These are phyloP conservation scores for Gasteruption jaculator DNA, from an alignment of 2,888 invertebrate species.

Conservation along the genomic window DNA sequence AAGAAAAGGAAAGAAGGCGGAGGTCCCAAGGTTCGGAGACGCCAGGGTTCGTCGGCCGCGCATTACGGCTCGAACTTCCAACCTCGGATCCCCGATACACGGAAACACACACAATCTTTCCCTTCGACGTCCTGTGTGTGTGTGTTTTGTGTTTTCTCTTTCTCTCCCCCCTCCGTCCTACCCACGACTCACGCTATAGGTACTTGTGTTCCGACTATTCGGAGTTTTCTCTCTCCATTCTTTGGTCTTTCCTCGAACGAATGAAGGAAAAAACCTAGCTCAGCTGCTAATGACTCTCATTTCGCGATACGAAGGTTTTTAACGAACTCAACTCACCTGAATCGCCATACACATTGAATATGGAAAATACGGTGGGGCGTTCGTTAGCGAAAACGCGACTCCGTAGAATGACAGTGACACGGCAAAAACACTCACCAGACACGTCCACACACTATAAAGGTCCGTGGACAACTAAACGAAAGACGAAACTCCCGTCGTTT, in stretches of 20 bases:
- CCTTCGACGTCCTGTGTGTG: neutral
- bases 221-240: neutral
- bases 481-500: too few relatives aligned
- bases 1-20: neutral
- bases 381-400: slow-evolving; percentile 45
- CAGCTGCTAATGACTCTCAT: too few relatives aligned
- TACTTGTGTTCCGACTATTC: neutral
- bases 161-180: neutral
- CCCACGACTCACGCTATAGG: neutral
- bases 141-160: neutral
- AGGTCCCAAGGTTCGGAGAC: slow-evolving; percentile 25
- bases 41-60: slow-evolving; percentile 40
- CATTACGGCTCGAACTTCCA: slow-evolving; percentile 10
- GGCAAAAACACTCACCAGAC: slow-evolving; percentile 31
- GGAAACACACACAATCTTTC: slow-evolving; percentile 18
- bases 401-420: slow-evolving; percentile 33
- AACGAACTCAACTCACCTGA: slow-evolving; percentile 80
- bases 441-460: slow-evolving; percentile 39
- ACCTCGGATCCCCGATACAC: slow-evolving; percentile 9
- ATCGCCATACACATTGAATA: slow-evolving; percentile 84
- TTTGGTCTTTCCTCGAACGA: too few relatives aligned
- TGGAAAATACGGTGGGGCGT: slow-evolving; percentile 55
- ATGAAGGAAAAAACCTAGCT: too few relatives aligned
- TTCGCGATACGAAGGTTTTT: slow-evolving; percentile 11
- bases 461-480: slow-evolving; percentile 41